These are phyloP conservation scores for Noturus placidus DNA, from an alignment of 2,113 vertebrate species.

Conservation along the genomic window DNA sequence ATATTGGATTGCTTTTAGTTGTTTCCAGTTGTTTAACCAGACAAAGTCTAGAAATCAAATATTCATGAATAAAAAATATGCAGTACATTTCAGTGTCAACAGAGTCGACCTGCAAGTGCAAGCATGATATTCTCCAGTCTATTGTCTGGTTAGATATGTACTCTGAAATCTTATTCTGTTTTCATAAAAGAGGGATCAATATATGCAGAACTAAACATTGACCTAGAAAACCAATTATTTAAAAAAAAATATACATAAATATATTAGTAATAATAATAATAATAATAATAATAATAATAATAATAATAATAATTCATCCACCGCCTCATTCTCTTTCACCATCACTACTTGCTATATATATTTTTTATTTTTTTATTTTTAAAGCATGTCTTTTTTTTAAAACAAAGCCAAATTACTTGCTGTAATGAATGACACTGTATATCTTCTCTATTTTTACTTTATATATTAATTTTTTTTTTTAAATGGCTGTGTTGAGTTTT, in stretches of 20 bases:
- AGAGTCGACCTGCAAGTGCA: background rate
- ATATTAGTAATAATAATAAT: too few species aligned
- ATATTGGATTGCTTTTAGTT: background rate
- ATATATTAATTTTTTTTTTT: background rate
- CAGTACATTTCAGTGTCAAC: background rate
- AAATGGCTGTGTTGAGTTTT: slow-evolving; percentile 29
- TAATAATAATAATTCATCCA: too few species aligned
- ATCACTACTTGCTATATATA: too few species aligned
- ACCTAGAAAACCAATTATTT: background rate
- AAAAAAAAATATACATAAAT: background rate
- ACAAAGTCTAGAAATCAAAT: background rate
- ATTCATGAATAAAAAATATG: background rate
- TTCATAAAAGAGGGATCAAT: background rate
- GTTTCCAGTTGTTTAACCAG: background rate
- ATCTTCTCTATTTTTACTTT: background rate
- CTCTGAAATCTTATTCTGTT: background rate
- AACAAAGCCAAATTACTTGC: background rate
- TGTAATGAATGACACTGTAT: background rate
- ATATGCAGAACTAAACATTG: background rate
- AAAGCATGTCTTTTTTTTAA: background rate
- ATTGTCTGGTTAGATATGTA: background rate
- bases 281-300: background rate
- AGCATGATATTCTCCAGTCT: background rate
- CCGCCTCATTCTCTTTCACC: too few species aligned
- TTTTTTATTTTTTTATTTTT: background rate